Percentiles rank a stretch among this genome's conserved stretches.
Conservation (phyloP, 2,888 invertebrate species). For the Nomada lathburiana region DNA sequence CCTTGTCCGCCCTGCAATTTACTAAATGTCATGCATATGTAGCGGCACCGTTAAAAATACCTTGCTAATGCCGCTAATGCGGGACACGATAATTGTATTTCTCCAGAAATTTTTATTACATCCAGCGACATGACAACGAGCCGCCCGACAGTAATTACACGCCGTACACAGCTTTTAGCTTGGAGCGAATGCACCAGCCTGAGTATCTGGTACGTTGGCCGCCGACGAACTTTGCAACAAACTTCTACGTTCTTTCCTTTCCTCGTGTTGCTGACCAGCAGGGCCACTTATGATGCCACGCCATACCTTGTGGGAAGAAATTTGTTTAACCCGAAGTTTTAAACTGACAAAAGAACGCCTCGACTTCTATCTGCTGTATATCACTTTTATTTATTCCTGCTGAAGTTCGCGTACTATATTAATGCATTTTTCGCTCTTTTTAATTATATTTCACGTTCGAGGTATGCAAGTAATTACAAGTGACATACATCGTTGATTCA, state of each 20-base stretch:
- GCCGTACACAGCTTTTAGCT: slow-evolving; percentile 54
- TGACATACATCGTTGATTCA: too few species aligned
- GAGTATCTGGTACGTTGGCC: slow-evolving; percentile 39
- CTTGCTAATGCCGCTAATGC: slow-evolving; percentile 38
- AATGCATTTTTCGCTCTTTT: neutral
- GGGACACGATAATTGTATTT: slow-evolving; percentile 48
- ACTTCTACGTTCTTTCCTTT: slow-evolving; percentile 55
- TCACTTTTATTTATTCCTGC: neutral
- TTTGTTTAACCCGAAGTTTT: slow-evolving; percentile 43
- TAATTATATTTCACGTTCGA: neutral
- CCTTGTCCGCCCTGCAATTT: slow-evolving; percentile 7
- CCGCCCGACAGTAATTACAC: slow-evolving; percentile 55
- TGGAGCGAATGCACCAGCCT: slow-evolving; percentile 30
- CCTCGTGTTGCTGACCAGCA: slow-evolving; percentile 55
- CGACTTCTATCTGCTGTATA: neutral
- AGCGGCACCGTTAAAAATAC: slow-evolving; percentile 31
- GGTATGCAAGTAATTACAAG: neutral
- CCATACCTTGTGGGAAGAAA: slow-evolving; percentile 45
- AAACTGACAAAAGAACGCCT: slow-evolving; percentile 15
- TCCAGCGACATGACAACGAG: slow-evolving; percentile 47
- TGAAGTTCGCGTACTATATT: neutral
- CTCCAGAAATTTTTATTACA: slow-evolving; percentile 48
- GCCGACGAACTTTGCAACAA: slow-evolving; percentile 56
- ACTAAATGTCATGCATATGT: slow-evolving; percentile 25
- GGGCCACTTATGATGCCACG: slow-evolving; percentile 53